phyloP scores from a whole-genome alignment of 2,797 vertebrate genomes.

The Lophotriccus pileatus region DNA sequence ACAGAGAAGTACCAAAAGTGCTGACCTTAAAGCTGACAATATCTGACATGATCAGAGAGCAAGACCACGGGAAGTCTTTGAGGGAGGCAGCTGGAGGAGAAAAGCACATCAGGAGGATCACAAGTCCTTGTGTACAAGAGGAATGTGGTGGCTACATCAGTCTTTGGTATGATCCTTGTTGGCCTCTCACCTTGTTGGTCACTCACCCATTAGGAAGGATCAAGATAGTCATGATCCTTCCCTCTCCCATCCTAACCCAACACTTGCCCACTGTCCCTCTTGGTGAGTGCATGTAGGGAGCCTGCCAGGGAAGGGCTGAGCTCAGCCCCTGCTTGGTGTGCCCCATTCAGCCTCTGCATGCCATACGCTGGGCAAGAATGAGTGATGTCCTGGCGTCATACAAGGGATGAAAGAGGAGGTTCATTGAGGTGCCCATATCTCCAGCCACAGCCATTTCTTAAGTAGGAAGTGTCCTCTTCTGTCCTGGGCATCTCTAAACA shows the following conservation, averaged over 20 bases:
- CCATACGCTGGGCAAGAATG: background rate
- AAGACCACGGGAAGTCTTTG: background rate
- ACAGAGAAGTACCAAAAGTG: background rate
- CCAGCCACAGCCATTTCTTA: background rate
- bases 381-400: background rate
- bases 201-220: background rate
- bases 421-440: fast-evolving
- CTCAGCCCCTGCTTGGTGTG: background rate
- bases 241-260: background rate
- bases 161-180: background rate
- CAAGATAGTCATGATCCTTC: background rate
- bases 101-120: background rate
- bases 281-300: background rate
- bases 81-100: background rate
- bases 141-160: background rate
- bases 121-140: background rate
- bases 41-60: background rate
- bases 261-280: background rate
- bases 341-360: fast-evolving
- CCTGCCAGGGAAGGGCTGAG: background rate
- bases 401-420: background rate
- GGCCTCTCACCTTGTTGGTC: background rate
- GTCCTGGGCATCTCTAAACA: background rate
- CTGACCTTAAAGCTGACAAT: background rate
- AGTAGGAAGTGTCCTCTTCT: background rate